A percentile compares a stretch with the other conserved stretches of the same genome.
These are phyloP conservation scores for Bombus cullumanus DNA, from an alignment of 1,140 invertebrate genomes.

Conservation along the genomic window DNA sequence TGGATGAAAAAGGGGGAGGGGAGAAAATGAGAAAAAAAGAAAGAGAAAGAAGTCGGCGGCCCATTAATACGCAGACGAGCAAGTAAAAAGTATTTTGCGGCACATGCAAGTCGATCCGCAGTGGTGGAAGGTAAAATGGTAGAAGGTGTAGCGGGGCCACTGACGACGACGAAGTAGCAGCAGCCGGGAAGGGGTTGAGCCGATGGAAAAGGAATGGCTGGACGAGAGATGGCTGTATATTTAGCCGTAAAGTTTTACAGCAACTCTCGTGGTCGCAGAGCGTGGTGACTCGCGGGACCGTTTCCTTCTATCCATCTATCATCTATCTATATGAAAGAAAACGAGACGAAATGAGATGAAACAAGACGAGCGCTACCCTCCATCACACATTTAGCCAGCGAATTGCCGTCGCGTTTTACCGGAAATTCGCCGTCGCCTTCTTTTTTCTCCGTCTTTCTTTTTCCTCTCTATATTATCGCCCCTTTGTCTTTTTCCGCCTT, in stretches of 20 bases:
- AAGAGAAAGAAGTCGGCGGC: neutral
- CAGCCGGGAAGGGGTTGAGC: neutral
- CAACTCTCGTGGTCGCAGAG: slow-evolving; percentile 33
- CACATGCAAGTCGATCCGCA: slow-evolving; percentile 41
- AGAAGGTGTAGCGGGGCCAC: neutral
- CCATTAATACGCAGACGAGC: slow-evolving; percentile 27
- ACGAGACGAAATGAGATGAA: neutral
- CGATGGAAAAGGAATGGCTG: neutral
- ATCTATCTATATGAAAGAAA: too few species aligned
- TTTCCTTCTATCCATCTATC: neutral
- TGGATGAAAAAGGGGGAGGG: too few species aligned
- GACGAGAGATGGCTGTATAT: slow-evolving; percentile 43
- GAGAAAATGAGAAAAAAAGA: neutral
- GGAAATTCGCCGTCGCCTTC: slow-evolving; percentile 20
- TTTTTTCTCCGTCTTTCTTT: neutral
- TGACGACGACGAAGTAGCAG: neutral
- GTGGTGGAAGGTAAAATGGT: neutral
- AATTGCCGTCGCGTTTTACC: slow-evolving; percentile 18
- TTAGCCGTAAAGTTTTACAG: slow-evolving; percentile 58
- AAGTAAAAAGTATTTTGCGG: slow-evolving; percentile 44
- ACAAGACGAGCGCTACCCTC: too few species aligned
- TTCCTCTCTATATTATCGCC: neutral
- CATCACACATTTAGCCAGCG: neutral
- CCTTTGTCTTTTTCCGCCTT: neutral
- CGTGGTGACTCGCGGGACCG: slow-evolving; percentile 25